Conservation (phyloP, 2,797 vertebrate species). For the Buceros bicornis region DNA sequence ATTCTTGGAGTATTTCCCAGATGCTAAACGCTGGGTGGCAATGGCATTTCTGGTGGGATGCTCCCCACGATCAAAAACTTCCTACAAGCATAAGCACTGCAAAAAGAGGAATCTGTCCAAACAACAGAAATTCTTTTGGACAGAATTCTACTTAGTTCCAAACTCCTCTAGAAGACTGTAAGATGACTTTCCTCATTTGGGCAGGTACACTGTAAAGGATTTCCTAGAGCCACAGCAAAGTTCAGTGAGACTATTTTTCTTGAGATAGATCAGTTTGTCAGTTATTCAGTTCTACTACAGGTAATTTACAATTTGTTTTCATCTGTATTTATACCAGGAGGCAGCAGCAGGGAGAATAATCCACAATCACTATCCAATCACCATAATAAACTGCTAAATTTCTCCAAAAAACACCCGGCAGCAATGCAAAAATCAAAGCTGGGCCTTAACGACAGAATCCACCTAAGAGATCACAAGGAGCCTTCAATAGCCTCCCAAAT, state of each 20-base stretch:
- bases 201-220: not conserved
- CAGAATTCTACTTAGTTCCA: not conserved
- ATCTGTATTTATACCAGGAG: not conserved
- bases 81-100: not conserved
- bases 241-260: not conserved
- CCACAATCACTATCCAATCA: not conserved
- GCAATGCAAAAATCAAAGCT: not conserved
- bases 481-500: not conserved
- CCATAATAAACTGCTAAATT: not conserved
- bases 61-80: not conserved
- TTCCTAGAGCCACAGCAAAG: not conserved
- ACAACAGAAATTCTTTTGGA: not conserved
- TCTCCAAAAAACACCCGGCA: not conserved
- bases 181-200: not conserved
- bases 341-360: rapidly evolving
- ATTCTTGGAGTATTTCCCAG: not conserved
- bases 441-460: not conserved
- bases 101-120: not conserved
- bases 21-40: not conserved
- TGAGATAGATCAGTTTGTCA: not conserved
- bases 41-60: not conserved
- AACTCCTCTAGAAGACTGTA: not conserved
- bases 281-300: not conserved
- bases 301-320: not conserved
- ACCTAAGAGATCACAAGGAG: not conserved